phyloP scores from a whole-genome alignment of 1,140 invertebrate genomes.

The Maniola jurtina region DNA sequence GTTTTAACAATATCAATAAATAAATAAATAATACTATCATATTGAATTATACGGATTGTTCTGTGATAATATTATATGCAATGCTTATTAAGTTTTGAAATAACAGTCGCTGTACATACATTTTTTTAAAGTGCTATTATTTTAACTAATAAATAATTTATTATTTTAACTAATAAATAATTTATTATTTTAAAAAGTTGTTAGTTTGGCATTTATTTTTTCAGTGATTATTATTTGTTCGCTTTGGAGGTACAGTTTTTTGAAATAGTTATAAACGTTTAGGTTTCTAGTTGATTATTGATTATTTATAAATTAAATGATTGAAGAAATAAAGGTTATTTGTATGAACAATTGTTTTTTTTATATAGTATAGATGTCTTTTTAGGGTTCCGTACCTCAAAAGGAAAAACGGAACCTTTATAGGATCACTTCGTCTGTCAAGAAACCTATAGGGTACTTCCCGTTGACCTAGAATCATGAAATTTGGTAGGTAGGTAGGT shows the following conservation, averaged over 20 bases:
- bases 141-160: too few relatives aligned
- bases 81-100: not conserved
- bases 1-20: not conserved
- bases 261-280: slow-evolving; percentile 46
- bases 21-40: slow-evolving; percentile 3
- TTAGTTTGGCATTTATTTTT: not conserved
- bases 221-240: not conserved
- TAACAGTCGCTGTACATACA: not conserved
- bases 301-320: slow-evolving; percentile 27
- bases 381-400: too few relatives aligned
- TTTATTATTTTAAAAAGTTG: too few relatives aligned
- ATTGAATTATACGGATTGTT: not conserved
- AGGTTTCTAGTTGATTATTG: slow-evolving; percentile 33
- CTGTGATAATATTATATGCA: not conserved
- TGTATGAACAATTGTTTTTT: slow-evolving; percentile 5
- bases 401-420: too few relatives aligned
- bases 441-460: too few relatives aligned
- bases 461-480: too few relatives aligned
- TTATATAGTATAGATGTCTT: not conserved
- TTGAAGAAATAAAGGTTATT: slow-evolving; percentile 28
- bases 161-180: too few relatives aligned
- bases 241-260: slow-evolving; percentile 34
- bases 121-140: too few relatives aligned
- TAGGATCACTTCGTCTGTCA: too few relatives aligned
- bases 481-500: too few relatives aligned